Percentiles rank a stretch among this genome's conserved stretches.
phyloP scores from a whole-genome alignment of 2,888 invertebrate genomes.

The Incurvaria masculella region DNA sequence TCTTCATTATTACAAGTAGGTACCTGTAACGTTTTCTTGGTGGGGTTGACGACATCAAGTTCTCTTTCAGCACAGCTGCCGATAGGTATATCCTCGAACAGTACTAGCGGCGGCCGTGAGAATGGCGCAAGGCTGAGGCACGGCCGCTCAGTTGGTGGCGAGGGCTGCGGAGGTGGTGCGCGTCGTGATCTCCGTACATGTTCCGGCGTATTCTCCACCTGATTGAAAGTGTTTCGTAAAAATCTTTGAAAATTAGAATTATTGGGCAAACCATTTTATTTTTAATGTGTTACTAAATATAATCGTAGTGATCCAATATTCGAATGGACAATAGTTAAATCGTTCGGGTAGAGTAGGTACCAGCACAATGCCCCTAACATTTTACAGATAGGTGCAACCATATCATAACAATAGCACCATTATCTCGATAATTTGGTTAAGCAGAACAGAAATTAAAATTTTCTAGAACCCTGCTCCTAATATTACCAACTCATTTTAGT shows the following conservation, averaged over 20 bases:
- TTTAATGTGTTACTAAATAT: too few relatives aligned
- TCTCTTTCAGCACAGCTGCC: conserved; percentile 51
- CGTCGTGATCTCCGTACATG: conserved; percentile 34
- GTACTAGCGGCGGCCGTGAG: conserved; percentile 61
- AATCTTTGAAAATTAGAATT: neutral
- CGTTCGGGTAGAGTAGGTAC: too few relatives aligned
- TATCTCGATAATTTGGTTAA: too few relatives aligned
- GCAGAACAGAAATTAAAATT: too few relatives aligned
- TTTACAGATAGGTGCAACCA: too few relatives aligned
- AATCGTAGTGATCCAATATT: too few relatives aligned
- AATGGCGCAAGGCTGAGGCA: conserved; percentile 63
- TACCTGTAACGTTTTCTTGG: conserved; percentile 40
- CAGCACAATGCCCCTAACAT: too few relatives aligned
- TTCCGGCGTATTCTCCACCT: conserved; percentile 53
- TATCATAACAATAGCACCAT: too few relatives aligned
- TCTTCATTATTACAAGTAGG: neutral
- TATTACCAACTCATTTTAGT: too few relatives aligned
- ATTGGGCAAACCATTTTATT: too few relatives aligned
- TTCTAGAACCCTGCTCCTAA: too few relatives aligned
- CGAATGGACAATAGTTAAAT: too few relatives aligned
- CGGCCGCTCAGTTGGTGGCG: conserved; percentile 44
- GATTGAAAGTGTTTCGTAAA: conserved; percentile 14
- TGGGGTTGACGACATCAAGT: conserved; percentile 59
- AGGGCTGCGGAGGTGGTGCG: conserved; percentile 24
- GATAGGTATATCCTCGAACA: conserved; percentile 64